Percentiles rank a stretch among this genome's conserved stretches.
These are phyloP conservation scores for Sylvia atricapilla DNA, from an alignment of 2,113 vertebrate species.

Conservation along the genomic window DNA sequence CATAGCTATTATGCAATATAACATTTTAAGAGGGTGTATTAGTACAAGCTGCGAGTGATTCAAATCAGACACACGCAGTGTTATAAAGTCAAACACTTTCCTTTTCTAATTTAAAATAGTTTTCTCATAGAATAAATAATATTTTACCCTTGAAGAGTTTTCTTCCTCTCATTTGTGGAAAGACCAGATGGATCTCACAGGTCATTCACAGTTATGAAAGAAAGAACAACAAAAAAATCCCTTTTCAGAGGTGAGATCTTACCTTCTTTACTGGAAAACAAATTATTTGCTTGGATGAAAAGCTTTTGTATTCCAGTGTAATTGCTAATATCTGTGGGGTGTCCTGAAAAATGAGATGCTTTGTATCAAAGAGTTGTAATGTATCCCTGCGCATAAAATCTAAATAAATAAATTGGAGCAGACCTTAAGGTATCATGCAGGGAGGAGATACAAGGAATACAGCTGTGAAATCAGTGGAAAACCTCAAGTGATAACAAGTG, in stretches of 20 bases:
- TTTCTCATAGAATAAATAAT: slow-evolving; percentile 70
- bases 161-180: slow-evolving; percentile 64
- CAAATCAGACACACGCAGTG: slow-evolving; percentile 53
- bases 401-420: slow-evolving; percentile 70
- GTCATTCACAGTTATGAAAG: slow-evolving; percentile 72
- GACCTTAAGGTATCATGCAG: slow-evolving; percentile 42
- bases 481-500: slow-evolving; percentile 30
- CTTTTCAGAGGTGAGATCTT: slow-evolving; percentile 61
- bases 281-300: slow-evolving; percentile 76
- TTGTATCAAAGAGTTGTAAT: slow-evolving; percentile 70
- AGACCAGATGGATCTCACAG: slow-evolving; percentile 63
- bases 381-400: slow-evolving; percentile 70
- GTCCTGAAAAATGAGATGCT: slow-evolving; percentile 73
- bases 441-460: slow-evolving; percentile 21
- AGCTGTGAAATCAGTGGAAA: slow-evolving; percentile 59
- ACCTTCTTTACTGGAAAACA: slow-evolving; percentile 68
- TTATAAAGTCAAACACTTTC: slow-evolving; percentile 60
- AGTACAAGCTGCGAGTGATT: slow-evolving; percentile 51
- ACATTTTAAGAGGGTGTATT: slow-evolving; percentile 63
- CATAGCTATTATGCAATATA: slow-evolving; percentile 55
- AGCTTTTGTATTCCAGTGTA: slow-evolving; percentile 69
- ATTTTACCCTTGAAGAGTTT: slow-evolving; percentile 68
- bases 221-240: slow-evolving; percentile 16
- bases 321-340: slow-evolving; percentile 72
- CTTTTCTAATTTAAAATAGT: slow-evolving; percentile 69